A percentile compares a stretch with the other conserved stretches of the same genome.
phyloP scores from a whole-genome alignment of 2,888 invertebrate genomes.

The Crocallis elinguaria region DNA sequence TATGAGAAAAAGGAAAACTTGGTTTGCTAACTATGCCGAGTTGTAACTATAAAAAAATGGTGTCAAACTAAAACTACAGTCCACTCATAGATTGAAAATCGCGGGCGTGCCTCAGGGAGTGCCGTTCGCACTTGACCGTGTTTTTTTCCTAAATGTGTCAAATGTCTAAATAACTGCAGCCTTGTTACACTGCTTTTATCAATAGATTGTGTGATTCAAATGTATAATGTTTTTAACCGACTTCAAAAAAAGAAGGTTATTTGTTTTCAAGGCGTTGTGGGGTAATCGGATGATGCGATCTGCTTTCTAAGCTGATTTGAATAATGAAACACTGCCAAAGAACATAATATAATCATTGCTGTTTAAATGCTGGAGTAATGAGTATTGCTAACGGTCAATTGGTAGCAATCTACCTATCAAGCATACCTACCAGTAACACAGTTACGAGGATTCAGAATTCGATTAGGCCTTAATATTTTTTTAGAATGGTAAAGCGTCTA shows the following conservation, averaged over 20 bases:
- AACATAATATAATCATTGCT: too few relatives aligned
- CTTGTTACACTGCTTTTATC: conserved; percentile 14
- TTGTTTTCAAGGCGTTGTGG: conserved; percentile 16
- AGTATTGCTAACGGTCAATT: background rate
- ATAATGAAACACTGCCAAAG: too few relatives aligned
- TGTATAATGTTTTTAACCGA: conserved; percentile 4
- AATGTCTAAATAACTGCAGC: conserved; percentile 1
- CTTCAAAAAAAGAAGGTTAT: too few relatives aligned
- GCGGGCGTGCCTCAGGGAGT: conserved; percentile 3
- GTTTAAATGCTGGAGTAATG: background rate
- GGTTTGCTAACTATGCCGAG: too few relatives aligned
- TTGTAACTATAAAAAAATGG: too few relatives aligned
- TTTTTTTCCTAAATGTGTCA: conserved; percentile 18
- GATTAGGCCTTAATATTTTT: too few relatives aligned
- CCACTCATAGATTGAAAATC: background rate
- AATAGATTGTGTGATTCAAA: conserved; percentile 13
- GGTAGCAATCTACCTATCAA: background rate
- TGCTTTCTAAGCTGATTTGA: conserved; percentile 13
- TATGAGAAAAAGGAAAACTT: too few relatives aligned
- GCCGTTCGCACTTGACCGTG: conserved; percentile 27
- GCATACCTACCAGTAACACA: too few relatives aligned
- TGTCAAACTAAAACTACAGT: too few relatives aligned
- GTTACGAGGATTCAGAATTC: too few relatives aligned
- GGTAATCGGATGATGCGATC: conserved; percentile 5
- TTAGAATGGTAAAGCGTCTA: too few relatives aligned